Evolutionary conservation across 2,797 vertebrate genomes (phyloP), one percentile per base, ranked within the genome.

Genomic region (Eurystomus glaucurus): DNA sequence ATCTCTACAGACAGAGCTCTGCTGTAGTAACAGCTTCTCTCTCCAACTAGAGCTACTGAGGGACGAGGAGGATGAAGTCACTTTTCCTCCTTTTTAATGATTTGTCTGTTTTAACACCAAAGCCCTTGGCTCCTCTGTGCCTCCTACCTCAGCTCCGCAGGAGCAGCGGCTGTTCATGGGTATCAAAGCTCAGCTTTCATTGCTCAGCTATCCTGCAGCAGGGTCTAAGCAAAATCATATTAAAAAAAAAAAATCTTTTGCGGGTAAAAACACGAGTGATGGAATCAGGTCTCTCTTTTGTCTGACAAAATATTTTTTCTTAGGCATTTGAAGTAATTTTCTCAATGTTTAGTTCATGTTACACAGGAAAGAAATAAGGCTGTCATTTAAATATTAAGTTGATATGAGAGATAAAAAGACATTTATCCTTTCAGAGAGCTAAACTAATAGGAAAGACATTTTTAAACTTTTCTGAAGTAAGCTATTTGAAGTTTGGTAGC

Each of bases 341-440:
- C 43, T 5, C 62, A 52, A 54, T 35, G 37, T 86, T 79, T 84
- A 72, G 76, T 11, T 84, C 14, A 7, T 46, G 31, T 84, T 87
- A 54, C 51, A 35, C 58, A 90, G 85, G 85, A 90, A 94, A 35
- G 61, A 96, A 95, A 84, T 69, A 83, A 88, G 74, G 52, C 43
- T 72, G 37, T 41, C 43, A n/a, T 80, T 88, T 68, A 89, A 85
- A 65, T 77, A 76, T 37, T 84, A 69, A 37, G 35, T 77, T 85
- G 81, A 93, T 95, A 55, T 55, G 25, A 51, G 39, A 83, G 60
- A 61, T 80, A 79, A 61, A 79, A 58, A 87, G 10, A 5, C 0
- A 0, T 74, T 62, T 91, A 55, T 70, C 33, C 4, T 52, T 82
- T 80, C 57, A 70, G 75, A 90, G 20, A 26, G 12, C 66, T 78